Evolutionary conservation across 2,888 invertebrate genomes (phyloP).

Genomic region (Sphaerophoria rueppellii): DNA sequence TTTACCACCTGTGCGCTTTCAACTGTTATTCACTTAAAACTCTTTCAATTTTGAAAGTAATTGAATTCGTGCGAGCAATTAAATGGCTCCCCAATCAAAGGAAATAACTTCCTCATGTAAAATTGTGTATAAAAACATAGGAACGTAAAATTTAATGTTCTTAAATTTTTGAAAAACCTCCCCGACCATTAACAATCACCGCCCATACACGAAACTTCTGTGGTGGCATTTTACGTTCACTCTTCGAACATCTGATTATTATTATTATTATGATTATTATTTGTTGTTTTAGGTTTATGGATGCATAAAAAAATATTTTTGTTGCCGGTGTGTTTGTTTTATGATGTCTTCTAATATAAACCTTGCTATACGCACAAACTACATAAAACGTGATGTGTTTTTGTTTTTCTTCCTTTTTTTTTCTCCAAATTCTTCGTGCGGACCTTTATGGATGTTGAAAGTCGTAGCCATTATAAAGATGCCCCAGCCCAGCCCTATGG

Average conservation of each 20-base stretch:
- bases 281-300: constrained; percentile 1
- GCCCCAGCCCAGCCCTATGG: background rate
- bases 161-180: too few species aligned
- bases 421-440: constrained; percentile 1
- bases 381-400: constrained; percentile 3
- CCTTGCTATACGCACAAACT: background rate
- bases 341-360: constrained; percentile 16
- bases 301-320: background rate
- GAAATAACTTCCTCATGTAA: too few species aligned
- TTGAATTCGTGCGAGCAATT: too few species aligned
- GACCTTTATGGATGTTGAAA: background rate
- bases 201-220: too few species aligned
- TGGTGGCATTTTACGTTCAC: background rate
- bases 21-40: too few species aligned
- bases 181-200: too few species aligned
- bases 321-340: background rate
- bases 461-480: background rate
- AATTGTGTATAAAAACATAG: too few species aligned
- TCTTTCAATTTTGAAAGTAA: too few species aligned
- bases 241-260: constrained; percentile 23
- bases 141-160: too few species aligned
- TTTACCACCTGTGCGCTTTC: too few species aligned
- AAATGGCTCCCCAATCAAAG: too few species aligned
- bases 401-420: background rate
- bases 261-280: background rate